Evolutionary conservation across 2,797 vertebrate genomes (phyloP), one percentile per base, ranked within the genome.

Genomic region (Alouatta caraya): DNA sequence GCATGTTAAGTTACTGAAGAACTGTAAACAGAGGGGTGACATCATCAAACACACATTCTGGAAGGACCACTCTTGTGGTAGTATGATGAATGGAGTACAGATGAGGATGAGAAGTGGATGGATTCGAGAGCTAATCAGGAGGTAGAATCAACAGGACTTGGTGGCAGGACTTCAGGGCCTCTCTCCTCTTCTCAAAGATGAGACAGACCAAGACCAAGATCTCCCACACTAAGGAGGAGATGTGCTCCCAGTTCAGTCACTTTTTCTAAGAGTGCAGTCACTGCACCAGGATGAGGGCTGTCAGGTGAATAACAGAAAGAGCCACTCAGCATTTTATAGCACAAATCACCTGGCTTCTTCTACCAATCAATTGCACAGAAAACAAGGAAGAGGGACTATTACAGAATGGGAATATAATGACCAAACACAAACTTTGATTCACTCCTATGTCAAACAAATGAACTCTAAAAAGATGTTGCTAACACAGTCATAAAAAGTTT

Each of bases 401-500:
- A 75, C 1, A 95, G 55, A 64, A 82, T 2, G 3, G 11, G 44
- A 83, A 72, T 37, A 30, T 30, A 87, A 85, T 42, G 95, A 91
- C n/a, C 73, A 95, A 95, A 37, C 7, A 11, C 39, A 86, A 91
- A 67, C 30, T 24, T 44, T 72, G 44, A 86, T 0, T 70, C 44
- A 33, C 73, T 70, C 59, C 70, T 72, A 52, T 2, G 5, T 28
- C 37, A 94, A 83, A 92, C 28, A 96, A 79, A 94, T 82, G 59
- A 95, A 96, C 70, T 93, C 70, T 57, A 50, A 91, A 96, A 97
- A 55, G 44, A 82, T 85, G 78, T 61, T 72, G 21, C 42, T 64
- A 67, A 94, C 55, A 90, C 2, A 84, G 42, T 79, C 61, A 79
- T 33, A 59, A 84, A 76, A 82, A 55, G 67, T 8, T 75, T 46